Conservation (phyloP, 2,113 vertebrate genomes). For the Sigmodon hispidus region DNA sequence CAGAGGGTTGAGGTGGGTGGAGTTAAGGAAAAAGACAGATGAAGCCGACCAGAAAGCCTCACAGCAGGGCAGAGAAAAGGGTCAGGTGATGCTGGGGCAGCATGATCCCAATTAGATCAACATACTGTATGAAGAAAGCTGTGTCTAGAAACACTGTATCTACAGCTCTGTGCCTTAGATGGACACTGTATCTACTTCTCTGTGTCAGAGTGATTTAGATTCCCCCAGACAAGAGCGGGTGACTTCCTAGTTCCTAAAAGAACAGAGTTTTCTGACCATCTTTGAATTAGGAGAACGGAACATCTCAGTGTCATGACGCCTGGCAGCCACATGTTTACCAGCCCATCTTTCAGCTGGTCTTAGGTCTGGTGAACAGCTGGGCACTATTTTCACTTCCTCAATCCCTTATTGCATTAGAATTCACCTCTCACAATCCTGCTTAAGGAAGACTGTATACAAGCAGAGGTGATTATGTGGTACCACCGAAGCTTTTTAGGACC, state of each 20-base stretch:
- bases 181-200: neutral
- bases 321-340: neutral
- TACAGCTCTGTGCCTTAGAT: neutral
- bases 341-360: neutral
- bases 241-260: neutral
- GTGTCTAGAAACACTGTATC: neutral
- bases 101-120: neutral
- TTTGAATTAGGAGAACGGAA: conserved; percentile 1
- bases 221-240: neutral
- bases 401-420: neutral
- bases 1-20: neutral
- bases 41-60: neutral
- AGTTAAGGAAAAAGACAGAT: neutral
- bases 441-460: neutral
- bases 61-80: neutral
- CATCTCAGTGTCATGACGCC: neutral
- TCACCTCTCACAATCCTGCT: neutral
- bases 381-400: neutral
- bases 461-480: accelerated
- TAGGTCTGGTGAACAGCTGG: neutral
- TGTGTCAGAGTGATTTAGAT: neutral
- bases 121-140: neutral
- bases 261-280: neutral
- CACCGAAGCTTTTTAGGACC: neutral
- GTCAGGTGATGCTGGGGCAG: neutral